Evolutionary conservation across 1,140 invertebrate species (phyloP).

Genomic region (Phenacoccus solenopsis): DNA sequence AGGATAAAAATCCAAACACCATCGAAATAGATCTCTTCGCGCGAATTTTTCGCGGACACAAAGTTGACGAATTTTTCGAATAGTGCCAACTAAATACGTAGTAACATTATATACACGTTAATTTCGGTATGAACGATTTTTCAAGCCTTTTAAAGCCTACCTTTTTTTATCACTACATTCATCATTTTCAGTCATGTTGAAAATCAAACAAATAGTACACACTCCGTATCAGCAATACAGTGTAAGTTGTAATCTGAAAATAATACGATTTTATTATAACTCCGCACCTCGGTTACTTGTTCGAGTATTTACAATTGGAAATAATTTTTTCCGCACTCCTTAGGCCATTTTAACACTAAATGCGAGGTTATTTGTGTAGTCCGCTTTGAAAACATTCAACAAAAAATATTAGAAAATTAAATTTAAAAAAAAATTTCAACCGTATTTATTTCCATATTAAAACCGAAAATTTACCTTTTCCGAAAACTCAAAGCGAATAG

Average conservation of each 20-base stretch:
- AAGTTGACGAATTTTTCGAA: too few relatives aligned
- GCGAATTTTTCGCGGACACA: too few relatives aligned
- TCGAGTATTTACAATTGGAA: not conserved
- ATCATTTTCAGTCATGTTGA: conserved; percentile 14
- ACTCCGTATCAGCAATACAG: conserved; percentile 13
- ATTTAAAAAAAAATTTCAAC: not conserved
- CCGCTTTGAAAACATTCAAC: not conserved
- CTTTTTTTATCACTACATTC: conserved; percentile 9
- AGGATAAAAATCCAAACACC: too few relatives aligned
- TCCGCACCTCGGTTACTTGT: not conserved
- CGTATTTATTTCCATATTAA: too few relatives aligned
- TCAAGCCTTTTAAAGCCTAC: not conserved
- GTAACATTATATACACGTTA: not conserved
- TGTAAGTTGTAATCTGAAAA: conserved; percentile 18
- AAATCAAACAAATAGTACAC: not conserved
- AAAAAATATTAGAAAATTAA: not conserved
- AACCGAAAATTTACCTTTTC: not conserved
- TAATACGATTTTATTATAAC: conserved; percentile 6
- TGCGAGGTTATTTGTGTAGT: not conserved
- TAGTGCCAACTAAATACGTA: not conserved
- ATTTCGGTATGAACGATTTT: not conserved
- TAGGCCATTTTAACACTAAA: not conserved
- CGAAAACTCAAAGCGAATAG: too few relatives aligned
- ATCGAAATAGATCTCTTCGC: too few relatives aligned
- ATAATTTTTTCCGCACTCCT: not conserved